Conservation (phyloP, 1,140 invertebrate species). For the Augochlora pura region DNA sequence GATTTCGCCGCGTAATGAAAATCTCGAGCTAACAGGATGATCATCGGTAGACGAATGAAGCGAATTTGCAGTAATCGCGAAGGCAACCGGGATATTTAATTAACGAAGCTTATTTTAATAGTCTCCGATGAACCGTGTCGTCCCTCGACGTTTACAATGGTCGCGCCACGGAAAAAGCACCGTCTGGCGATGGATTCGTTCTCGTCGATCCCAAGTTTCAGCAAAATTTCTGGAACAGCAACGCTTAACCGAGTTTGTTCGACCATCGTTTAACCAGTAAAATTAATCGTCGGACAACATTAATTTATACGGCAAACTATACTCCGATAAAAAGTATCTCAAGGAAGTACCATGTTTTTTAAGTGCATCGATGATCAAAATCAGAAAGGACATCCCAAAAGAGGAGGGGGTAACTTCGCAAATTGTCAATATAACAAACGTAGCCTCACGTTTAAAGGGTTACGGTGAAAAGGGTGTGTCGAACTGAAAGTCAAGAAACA, state of each 20-base stretch:
- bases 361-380: not conserved
- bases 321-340: not conserved
- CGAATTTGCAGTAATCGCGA: slow-evolving; percentile 36
- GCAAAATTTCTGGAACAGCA: no score
- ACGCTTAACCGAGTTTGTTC: no score
- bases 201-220: not conserved
- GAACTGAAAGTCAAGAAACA: no score
- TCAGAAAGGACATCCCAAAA: no score
- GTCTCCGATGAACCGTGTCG: slow-evolving; percentile 23
- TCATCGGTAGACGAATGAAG: slow-evolving; percentile 35
- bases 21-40: slow-evolving; percentile 36
- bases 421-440: no score
- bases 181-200: not conserved
- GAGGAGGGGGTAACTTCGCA: no score
- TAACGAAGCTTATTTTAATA: slow-evolving; percentile 56
- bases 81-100: not conserved
- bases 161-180: slow-evolving; percentile 39
- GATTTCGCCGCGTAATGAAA: slow-evolving; percentile 23
- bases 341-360: slow-evolving; percentile 24
- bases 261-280: no score
- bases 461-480: no score
- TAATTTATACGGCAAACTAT: no score
- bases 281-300: no score
- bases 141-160: slow-evolving; percentile 5
- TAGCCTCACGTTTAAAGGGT: no score